These are phyloP conservation scores for Nyctibius grandis DNA, from an alignment of 2,797 vertebrate species.

Conservation along the genomic window DNA sequence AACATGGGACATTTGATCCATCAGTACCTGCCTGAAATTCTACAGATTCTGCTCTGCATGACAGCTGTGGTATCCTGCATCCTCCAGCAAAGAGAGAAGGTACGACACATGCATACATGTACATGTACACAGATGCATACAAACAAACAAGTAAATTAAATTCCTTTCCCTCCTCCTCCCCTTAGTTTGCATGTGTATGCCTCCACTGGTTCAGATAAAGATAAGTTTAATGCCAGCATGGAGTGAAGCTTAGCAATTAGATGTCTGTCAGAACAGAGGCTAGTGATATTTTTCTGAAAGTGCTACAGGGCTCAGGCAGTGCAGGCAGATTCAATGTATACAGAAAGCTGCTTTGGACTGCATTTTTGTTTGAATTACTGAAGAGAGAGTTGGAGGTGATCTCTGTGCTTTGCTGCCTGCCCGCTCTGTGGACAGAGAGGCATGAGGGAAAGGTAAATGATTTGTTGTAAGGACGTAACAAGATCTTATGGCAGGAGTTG, in stretches of 20 bases:
- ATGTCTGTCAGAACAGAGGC: background rate
- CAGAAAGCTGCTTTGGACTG: background rate
- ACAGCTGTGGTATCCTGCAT: slow-evolving; percentile 79
- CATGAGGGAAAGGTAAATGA: background rate
- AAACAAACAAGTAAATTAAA: background rate
- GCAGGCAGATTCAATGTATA: background rate
- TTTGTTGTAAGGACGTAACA: background rate
- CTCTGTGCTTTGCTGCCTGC: background rate
- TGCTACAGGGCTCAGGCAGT: background rate
- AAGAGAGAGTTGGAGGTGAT: background rate
- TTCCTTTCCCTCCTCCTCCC: background rate
- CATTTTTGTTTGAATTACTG: background rate
- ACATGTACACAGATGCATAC: background rate
- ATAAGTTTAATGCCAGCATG: background rate
- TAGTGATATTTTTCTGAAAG: background rate
- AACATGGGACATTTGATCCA: slow-evolving; percentile 90
- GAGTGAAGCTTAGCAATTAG: background rate
- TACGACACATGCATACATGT: slow-evolving; percentile 18
- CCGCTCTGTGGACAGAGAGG: background rate
- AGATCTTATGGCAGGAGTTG: background rate
- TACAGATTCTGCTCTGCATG: slow-evolving; percentile 92
- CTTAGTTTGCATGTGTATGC: background rate
- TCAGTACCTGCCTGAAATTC: slow-evolving; percentile 84
- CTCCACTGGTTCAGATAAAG: background rate
- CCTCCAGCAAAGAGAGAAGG: slow-evolving; percentile 87